Evolutionary conservation across 2,888 invertebrate genomes (phyloP).

Genomic region (Dryomyza anilis): DNA sequence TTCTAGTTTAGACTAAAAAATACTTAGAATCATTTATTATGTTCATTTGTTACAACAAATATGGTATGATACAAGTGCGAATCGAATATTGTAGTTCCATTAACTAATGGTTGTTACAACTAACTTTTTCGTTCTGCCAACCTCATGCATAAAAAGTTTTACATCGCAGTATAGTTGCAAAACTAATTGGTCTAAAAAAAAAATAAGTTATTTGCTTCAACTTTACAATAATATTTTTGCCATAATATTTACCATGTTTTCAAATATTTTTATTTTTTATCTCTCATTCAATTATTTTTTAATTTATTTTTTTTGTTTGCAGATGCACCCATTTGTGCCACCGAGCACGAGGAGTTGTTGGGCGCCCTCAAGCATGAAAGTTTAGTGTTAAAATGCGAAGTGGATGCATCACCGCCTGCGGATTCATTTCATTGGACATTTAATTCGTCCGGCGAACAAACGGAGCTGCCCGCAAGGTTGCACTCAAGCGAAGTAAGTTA

Average conservation of each 20-base stretch:
- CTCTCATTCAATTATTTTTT: neutral
- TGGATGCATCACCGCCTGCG: slow-evolving; percentile 86
- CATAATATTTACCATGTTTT: neutral
- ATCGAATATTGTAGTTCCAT: no score
- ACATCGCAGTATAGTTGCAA: no score
- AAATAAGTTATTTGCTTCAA: no score
- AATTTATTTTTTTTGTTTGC: slow-evolving; percentile 30
- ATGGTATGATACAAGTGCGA: no score
- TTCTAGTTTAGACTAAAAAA: no score
- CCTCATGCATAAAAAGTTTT: no score
- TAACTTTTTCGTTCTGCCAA: no score
- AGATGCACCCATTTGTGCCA: slow-evolving; percentile 74
- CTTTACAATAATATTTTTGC: no score
- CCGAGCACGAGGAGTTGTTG: slow-evolving; percentile 79
- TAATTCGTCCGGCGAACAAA: slow-evolving; percentile 87
- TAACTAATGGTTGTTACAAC: no score
- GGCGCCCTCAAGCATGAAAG: slow-evolving; percentile 89
- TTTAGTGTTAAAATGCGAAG: slow-evolving; percentile 82
- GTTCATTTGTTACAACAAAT: no score
- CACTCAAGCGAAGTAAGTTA: slow-evolving; percentile 62
- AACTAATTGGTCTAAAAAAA: neutral
- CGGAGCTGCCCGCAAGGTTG: slow-evolving; percentile 73
- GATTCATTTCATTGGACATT: slow-evolving; percentile 90
- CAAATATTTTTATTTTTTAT: neutral
- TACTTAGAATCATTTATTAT: no score